phyloP scores from a whole-genome alignment of 37 sponge, comb jelly and placozoan genomes.

The Chondrilla cf. caribensis region DNA sequence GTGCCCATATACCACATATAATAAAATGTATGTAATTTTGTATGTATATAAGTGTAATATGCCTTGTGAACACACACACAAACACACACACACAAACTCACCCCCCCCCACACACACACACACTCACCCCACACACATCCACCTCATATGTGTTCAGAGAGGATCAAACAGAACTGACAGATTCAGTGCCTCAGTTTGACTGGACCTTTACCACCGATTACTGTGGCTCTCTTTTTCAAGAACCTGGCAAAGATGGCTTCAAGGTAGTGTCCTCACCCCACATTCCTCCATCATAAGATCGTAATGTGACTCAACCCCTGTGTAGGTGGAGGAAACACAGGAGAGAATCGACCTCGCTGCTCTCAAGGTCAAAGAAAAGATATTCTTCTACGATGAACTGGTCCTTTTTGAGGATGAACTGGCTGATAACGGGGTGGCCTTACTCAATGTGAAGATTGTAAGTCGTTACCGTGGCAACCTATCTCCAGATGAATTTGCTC shows the following conservation, averaged over 20 bases:
- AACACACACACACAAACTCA: too few relatives aligned
- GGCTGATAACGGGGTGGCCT: conserved; percentile 86
- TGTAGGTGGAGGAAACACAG: conserved; percentile 52
- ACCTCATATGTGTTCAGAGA: too few relatives aligned
- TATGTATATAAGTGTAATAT: too few relatives aligned
- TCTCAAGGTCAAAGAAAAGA: conserved; percentile 75
- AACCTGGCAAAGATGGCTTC: not conserved
- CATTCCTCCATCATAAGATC: too few relatives aligned
- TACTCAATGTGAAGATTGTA: conserved; percentile 81
- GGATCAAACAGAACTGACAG: not conserved
- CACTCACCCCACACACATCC: too few relatives aligned
- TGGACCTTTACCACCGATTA: conserved; percentile 94
- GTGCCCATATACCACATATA: too few relatives aligned
- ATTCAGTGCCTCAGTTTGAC: conserved; percentile 62
- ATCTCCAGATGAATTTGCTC: not conserved
- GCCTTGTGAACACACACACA: too few relatives aligned
- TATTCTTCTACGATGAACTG: conserved; percentile 76
- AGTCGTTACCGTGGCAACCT: conserved; percentile 13
- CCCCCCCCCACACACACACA: too few relatives aligned
- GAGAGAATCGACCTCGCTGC: conserved; percentile 76
- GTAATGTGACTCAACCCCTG: too few relatives aligned
- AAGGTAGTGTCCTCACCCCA: too few relatives aligned
- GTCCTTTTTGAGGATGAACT: conserved; percentile 95
- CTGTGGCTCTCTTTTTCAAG: conserved; percentile 48
- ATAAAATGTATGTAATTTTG: too few relatives aligned